Evolutionary conservation across 2,888 invertebrate genomes (phyloP).

Genomic region (Liposcelis brunnea): DNA sequence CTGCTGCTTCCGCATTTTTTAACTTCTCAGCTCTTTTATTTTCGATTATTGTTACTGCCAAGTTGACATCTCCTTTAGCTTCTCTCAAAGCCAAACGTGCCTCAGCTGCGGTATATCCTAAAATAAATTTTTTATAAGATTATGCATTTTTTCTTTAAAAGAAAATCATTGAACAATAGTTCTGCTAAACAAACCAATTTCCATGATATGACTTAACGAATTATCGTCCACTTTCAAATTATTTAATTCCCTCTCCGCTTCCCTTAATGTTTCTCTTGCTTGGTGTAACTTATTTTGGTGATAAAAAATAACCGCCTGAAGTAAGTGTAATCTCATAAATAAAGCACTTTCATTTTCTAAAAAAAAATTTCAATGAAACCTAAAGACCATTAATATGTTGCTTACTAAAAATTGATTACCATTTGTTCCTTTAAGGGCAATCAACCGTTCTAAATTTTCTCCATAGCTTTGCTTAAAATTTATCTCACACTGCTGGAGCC

Average conservation of each 20-base stretch:
- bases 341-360: constrained; percentile 52
- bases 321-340: constrained; percentile 56
- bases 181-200: constrained; percentile 37
- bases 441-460: constrained; percentile 39
- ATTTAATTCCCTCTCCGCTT: constrained; percentile 46
- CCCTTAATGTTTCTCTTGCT: constrained; percentile 38
- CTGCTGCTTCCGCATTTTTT: constrained; percentile 29
- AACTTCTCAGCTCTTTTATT: constrained; percentile 32
- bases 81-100: constrained; percentile 53
- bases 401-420: constrained; percentile 24
- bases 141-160: not conserved
- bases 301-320: constrained; percentile 63
- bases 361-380: constrained; percentile 3
- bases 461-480: constrained; percentile 49
- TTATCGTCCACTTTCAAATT: constrained; percentile 41
- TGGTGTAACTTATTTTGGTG: constrained; percentile 53
- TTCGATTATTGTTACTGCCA: constrained; percentile 47
- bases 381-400: no score
- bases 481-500: constrained; percentile 48
- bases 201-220: constrained; percentile 33
- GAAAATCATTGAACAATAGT: no score
- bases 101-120: constrained; percentile 47
- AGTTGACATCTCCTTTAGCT: constrained; percentile 36
- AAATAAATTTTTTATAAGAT: constrained; percentile 21
- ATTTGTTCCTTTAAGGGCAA: constrained; percentile 38